Evolutionary conservation across 2,113 vertebrate genomes (phyloP).

Genomic region (Monarcha castaneiventris): DNA sequence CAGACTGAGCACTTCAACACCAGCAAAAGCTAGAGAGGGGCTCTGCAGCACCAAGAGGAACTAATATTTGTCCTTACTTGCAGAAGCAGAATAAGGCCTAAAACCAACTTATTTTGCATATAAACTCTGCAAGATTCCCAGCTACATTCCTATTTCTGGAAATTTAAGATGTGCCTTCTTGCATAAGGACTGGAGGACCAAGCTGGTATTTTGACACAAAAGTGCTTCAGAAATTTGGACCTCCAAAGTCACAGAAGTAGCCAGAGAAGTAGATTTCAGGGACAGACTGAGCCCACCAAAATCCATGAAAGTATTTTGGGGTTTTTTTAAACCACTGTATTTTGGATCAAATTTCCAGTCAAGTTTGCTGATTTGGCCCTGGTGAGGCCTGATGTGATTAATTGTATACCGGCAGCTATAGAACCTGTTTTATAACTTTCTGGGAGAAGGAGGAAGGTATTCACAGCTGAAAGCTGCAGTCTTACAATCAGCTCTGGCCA

Average conservation of each 20-base stretch:
- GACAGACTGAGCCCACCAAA: not conserved
- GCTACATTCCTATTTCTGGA: not conserved
- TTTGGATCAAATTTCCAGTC: not conserved
- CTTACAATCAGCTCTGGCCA: not conserved
- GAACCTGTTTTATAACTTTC: not conserved
- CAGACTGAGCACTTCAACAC: not conserved
- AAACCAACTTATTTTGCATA: not conserved
- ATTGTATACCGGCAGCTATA: not conserved
- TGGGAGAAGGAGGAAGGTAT: not conserved
- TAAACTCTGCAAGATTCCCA: not conserved
- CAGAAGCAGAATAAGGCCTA: not conserved
- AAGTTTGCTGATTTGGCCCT: not conserved
- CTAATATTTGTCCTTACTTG: not conserved
- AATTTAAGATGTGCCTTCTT: not conserved
- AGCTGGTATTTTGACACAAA: not conserved
- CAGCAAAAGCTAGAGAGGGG: not conserved
- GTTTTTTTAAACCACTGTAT: not conserved
- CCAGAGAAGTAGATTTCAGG: not conserved
- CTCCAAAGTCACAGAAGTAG: not conserved
- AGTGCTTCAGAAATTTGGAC: not conserved
- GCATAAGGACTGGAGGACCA: not conserved
- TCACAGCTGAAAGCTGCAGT: not conserved
- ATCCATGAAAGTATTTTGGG: not conserved
- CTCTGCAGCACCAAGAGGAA: not conserved
- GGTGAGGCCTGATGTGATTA: not conserved